Conservation (phyloP, 30 jellyfish, hydroid and myxozoan genomes). For the Hydractinia echinata region DNA sequence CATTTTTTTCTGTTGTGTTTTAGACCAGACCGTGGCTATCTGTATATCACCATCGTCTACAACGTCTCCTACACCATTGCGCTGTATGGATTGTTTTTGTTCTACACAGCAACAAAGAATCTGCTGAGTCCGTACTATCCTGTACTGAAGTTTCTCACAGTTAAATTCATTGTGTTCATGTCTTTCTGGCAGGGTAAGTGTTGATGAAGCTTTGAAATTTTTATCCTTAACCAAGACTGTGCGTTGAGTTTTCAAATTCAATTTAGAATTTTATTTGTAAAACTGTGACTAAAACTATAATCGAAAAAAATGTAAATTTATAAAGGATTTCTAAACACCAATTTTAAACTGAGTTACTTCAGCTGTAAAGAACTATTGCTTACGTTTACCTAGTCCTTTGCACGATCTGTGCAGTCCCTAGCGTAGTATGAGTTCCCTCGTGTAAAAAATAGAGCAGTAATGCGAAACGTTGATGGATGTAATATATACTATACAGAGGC, state of each 20-base stretch:
- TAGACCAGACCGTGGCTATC: constrained; percentile 93
- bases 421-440: too few species aligned
- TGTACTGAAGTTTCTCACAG: constrained; percentile 81
- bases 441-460: too few species aligned
- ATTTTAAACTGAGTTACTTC: too few species aligned
- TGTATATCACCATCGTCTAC: constrained; percentile 76
- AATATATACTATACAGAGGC: too few species aligned
- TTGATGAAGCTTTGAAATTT: background rate
- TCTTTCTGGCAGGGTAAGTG: constrained; percentile 96
- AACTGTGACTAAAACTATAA: background rate
- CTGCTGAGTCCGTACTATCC: constrained; percentile 93
- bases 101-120: constrained; percentile 77
- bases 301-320: too few species aligned
- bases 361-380: too few species aligned
- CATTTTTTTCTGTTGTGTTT: background rate
- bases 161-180: constrained; percentile 77
- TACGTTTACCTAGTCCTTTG: too few species aligned
- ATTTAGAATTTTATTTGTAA: background rate
- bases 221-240: too few species aligned
- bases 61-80: constrained; percentile 86
- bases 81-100: constrained; percentile 75
- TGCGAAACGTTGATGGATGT: too few species aligned
- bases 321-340: too few species aligned
- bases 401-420: too few species aligned
- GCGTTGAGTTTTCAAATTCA: background rate